These are phyloP conservation scores for Drosophila willistoni DNA, from an alignment of 1,140 invertebrate species.

Conservation along the genomic window DNA sequence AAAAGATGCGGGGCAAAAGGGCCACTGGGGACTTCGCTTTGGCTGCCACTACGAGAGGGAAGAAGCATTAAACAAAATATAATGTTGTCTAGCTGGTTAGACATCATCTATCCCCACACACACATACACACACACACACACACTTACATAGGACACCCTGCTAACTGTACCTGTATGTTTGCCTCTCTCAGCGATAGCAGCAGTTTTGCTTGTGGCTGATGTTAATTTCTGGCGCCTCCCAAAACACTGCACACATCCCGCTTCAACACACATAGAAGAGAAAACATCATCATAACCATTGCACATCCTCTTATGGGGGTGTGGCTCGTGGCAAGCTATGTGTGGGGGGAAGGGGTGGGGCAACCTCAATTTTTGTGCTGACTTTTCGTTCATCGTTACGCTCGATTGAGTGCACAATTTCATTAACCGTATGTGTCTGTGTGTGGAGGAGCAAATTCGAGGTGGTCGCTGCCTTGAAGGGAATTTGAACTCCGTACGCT, in stretches of 20 bases:
- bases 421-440: conserved; percentile 72
- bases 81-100: conserved; percentile 50
- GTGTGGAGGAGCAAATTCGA: neutral
- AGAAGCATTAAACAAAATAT: conserved; percentile 55
- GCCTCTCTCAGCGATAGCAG: conserved; percentile 64
- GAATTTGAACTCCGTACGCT: neutral
- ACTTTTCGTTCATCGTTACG: conserved; percentile 80
- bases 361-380: conserved; percentile 78
- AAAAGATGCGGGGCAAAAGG: conserved; percentile 7
- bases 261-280: conserved; percentile 17
- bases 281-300: conserved; percentile 53
- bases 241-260: neutral
- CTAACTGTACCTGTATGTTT: conserved; percentile 32
- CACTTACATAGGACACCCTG: conserved; percentile 8
- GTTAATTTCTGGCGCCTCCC: conserved; percentile 68
- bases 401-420: conserved; percentile 83
- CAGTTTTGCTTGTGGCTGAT: conserved; percentile 72
- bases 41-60: conserved; percentile 20
- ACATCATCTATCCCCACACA: conserved; percentile 30
- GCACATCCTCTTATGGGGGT: conserved; percentile 24
- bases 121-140: conserved; percentile 21
- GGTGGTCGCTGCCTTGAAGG: conserved; percentile 35
- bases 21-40: conserved; percentile 16
- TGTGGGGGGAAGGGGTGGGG: conserved; percentile 8
- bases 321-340: no score